These are phyloP conservation scores for Sebastes cheni DNA, from an alignment of 2,797 vertebrate genomes.

Conservation along the genomic window DNA sequence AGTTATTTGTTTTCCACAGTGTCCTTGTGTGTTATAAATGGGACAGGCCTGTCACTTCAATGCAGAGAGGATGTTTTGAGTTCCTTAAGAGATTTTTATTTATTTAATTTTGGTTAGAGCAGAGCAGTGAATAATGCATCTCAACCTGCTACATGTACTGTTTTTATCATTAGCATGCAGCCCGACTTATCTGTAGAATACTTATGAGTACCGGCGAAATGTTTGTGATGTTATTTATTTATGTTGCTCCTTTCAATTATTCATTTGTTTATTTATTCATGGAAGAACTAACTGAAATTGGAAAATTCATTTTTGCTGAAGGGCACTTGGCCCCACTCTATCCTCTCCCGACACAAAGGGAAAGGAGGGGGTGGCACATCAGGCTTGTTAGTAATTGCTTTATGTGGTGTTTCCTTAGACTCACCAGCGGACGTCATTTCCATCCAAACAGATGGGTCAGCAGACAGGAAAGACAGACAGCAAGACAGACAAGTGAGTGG, in stretches of 20 bases:
- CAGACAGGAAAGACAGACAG: conserved; percentile 44
- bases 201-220: conserved; percentile 85
- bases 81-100: conserved; percentile 78
- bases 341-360: conserved; percentile 66
- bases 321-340: conserved; percentile 79
- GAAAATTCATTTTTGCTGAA: conserved; percentile 89
- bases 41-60: conserved; percentile 80
- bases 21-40: conserved; percentile 79
- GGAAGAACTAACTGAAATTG: conserved; percentile 87
- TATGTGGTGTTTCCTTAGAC: conserved; percentile 76
- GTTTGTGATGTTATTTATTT: conserved; percentile 92
- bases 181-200: conserved; percentile 82
- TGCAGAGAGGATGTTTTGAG: conserved; percentile 74
- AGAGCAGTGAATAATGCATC: conserved; percentile 82
- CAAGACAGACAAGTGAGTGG: conserved; percentile 31
- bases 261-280: conserved; percentile 92
- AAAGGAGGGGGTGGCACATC: conserved; percentile 65
- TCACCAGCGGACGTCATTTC: conserved; percentile 76
- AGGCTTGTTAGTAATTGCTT: conserved; percentile 83
- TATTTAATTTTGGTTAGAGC: conserved; percentile 73
- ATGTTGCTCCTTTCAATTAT: conserved; percentile 89
- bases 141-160: conserved; percentile 78
- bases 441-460: conserved; percentile 70
- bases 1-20: conserved; percentile 75
- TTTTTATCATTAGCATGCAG: conserved; percentile 87